Percentiles rank a stretch among this genome's conserved stretches.
Conservation (phyloP, 2,113 vertebrate species). For the Dendropsophus ebraccatus region DNA sequence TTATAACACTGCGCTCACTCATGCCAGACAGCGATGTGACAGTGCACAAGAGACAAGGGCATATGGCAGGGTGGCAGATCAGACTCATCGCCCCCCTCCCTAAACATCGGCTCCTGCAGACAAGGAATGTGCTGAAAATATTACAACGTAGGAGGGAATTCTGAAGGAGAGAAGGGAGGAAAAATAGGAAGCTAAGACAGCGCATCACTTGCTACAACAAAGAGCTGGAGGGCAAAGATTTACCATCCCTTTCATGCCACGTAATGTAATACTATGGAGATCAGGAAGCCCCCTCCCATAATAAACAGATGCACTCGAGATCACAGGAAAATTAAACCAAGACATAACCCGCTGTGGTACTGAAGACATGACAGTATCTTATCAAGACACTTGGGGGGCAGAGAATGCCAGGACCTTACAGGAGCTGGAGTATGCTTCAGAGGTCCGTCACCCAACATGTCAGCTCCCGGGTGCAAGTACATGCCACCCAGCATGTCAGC, state of each 20-base stretch:
- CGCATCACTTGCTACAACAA: neutral
- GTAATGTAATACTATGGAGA: neutral
- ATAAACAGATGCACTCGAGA: neutral
- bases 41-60: constrained; percentile 34
- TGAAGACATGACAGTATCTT: neutral
- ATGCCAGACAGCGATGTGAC: constrained; percentile 57
- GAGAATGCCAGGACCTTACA: neutral
- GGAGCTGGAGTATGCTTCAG: too few species aligned
- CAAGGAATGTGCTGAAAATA: neutral
- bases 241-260: neutral
- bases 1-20: constrained; percentile 15
- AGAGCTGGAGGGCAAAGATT: neutral
- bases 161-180: too few species aligned
- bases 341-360: neutral
- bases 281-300: neutral
- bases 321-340: neutral
- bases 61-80: constrained; percentile 37
- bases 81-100: neutral
- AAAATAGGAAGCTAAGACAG: neutral
- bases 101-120: neutral
- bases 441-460: neutral
- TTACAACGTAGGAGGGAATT: neutral
- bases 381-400: neutral
- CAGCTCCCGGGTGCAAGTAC: neutral
- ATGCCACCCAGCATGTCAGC: too few species aligned